Evolutionary conservation across 1,140 invertebrate species (phyloP), one percentile per base, ranked within the genome.

Genomic region (Cecropterus lyciades): DNA sequence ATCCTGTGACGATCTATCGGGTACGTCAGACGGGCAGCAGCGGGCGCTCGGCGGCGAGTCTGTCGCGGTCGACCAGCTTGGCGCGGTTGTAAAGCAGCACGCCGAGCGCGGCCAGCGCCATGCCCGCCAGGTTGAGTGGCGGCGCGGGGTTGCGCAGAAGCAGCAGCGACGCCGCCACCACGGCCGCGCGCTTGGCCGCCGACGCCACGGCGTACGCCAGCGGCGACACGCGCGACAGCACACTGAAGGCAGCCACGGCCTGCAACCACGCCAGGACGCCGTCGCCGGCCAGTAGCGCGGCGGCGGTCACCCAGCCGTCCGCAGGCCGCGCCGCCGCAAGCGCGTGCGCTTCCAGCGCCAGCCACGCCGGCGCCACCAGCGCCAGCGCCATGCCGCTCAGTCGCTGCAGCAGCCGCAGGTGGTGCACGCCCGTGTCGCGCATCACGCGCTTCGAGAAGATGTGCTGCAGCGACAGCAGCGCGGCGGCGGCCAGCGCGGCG

Each of bases 121-220:
- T 99, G 40, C 98, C 98, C 49, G 97, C 93, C 68, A 99, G 87
- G 92, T 99, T 99, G 33, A 96, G 89, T 55, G 94, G 92, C 3
- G 98, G 98, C 0, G 99, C 98, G 0, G 98, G 98, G 93, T 99
- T 99, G 20, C 96, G 95, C 65, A 99, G 92, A 68, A 98, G 93
- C 42, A 99, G 88, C 60, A 99, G 93, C 5, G 98, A 99, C 16
- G 97, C 95, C 15, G 94, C 95, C 75, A 99, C 99, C 14, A 99
- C 97, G 66, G 97, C 97, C 69, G 99, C 97, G 74, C 98, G 93
- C 91, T 99, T 99, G n/a, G 97, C 97, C 10, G 98, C 97, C 89
- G 97, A 99, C 11, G 98, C 97, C 15, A 99, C 98, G 0, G 98
- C 97, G 89, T 99, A 99, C 0, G 98, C 98, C 16, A 99, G 93